Evolutionary conservation across 2,797 vertebrate genomes (phyloP), one percentile per base, ranked within the genome.

Genomic region (Acanthurus leucopareius): DNA sequence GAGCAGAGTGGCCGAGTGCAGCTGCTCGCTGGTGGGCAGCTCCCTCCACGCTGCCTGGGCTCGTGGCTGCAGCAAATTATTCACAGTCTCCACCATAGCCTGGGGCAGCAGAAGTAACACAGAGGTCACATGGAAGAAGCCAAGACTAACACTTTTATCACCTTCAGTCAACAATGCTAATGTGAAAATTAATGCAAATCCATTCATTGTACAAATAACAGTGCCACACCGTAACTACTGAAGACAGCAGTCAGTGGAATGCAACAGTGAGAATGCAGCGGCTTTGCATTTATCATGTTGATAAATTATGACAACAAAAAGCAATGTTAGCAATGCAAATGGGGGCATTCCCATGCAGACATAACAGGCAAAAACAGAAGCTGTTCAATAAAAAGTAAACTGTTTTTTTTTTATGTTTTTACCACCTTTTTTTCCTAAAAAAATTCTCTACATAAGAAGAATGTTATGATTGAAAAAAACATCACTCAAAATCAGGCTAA

Each of bases 21-120:
- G 95, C 88, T 99, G 98, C 84, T 97, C 97, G 0, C 94, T 96
- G 4, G 96, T 96, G 3, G 97, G 94, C 88, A 99, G 94, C 90
- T 97, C 97, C 86, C 93, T 95, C 98, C 98, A 99, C 0, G 97
- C 98, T 0, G 95, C 89, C 91, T 97, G 94, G 83, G 98, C 97
- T 88, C 97, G 96, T 0, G 96, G 96, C 90, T 98, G 97, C 72
- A 99, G 96, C 72, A 99, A 95, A 94, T 99, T 99, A 93, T 99
- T 99, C 90, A 99, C 98, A 0, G 97, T 99, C 93, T 98, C 97
- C 74, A 99, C 98, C 98, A 99, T 99, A 7, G 98, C 98, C 98
- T 99, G 91, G 49, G 77, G 85, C 75, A 79, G 77, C 85, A 81
- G 79, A 40, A 85, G 53, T 92, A 81, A 92, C 72, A 86, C 40